A percentile compares a stretch with the other conserved stretches of the same genome.
phyloP scores from a whole-genome alignment of 2,797 vertebrate species.

The Spheniscus humboldti region DNA sequence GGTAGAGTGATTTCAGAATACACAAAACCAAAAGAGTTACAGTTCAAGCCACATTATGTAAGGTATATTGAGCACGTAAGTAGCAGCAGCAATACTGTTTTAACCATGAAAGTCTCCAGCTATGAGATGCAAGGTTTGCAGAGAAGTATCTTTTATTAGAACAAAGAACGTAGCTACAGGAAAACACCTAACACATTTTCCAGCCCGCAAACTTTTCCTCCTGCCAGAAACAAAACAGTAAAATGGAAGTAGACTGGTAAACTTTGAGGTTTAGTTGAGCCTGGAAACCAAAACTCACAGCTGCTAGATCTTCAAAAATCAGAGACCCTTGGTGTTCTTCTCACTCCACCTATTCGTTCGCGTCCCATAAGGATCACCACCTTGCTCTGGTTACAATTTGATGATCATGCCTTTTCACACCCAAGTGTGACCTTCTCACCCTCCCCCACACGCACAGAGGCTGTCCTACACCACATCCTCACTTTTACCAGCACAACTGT shows the following conservation, averaged over 20 bases:
- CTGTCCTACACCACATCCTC: not conserved
- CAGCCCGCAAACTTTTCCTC: not conserved
- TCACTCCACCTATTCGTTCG: not conserved
- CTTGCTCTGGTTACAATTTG: not conserved
- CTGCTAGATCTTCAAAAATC: not conserved
- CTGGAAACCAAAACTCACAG: not conserved
- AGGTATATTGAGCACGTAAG: not conserved
- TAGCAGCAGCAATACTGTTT: not conserved
- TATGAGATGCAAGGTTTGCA: not conserved
- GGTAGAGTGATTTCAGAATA: not conserved
- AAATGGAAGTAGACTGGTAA: not conserved
- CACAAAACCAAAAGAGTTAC: not conserved
- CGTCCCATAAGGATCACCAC: not conserved
- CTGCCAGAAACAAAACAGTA: not conserved
- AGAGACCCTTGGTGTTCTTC: not conserved
- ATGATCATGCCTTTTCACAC: not conserved
- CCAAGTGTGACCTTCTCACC: not conserved
- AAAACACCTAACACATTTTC: not conserved
- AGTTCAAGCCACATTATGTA: not conserved
- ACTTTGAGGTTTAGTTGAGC: not conserved
- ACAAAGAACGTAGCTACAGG: not conserved
- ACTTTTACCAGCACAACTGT: not conserved
- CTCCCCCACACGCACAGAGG: rapidly evolving
- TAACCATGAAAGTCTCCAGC: not conserved
- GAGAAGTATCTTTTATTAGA: not conserved